Evolutionary conservation across 1,140 invertebrate genomes (phyloP), one percentile per base, ranked within the genome.

Genomic region (Nasonia giraulti): DNA sequence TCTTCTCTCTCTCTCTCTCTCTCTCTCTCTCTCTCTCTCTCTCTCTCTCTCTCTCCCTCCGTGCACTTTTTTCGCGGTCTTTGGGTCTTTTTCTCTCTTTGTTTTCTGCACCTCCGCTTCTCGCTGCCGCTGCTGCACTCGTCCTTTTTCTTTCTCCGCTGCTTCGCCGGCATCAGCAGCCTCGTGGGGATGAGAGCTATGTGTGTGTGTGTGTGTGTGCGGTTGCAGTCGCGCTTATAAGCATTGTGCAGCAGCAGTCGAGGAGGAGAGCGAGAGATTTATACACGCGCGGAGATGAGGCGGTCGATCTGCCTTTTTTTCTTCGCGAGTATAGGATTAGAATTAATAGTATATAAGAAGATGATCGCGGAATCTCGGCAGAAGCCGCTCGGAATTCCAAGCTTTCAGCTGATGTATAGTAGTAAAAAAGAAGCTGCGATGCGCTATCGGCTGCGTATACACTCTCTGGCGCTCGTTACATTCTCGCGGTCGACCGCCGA

Each of bases 1-100:
- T 37, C 79, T 17, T 10, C 40, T 75, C n/a, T 82, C 80, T 78
- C 23, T 55, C 40, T 85, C 20, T 37, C 44, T 37, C 80, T 82
- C 17, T 62, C 40, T 85, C 84, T 68, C 74, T 79, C 50, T 77
- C 27, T 82, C 80, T 78, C 23, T 82, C 80, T 78, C 23, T 55
- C 40, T 85, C 20, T 37, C 44, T 37, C 80, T 82, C 17, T 62
- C 40, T 85, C 84, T 68, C 74, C 82, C 50, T 77, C 27, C 23
- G 31, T 14, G 44, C 17, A 85, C 86, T 78, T 83, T 83, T 85
- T 86, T 87, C 55, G 55, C 55, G 55, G 55, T 62, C 55, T 62
- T 62, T 62, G 1, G 17, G 20, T 20, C 20, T 62, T 62, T 62
- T 62, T 62, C 55, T 62, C 82, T 75, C 81, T 73, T 82, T 66